phyloP scores from a whole-genome alignment of 2,888 invertebrate genomes.

The Pharmacophagus antenor region DNA sequence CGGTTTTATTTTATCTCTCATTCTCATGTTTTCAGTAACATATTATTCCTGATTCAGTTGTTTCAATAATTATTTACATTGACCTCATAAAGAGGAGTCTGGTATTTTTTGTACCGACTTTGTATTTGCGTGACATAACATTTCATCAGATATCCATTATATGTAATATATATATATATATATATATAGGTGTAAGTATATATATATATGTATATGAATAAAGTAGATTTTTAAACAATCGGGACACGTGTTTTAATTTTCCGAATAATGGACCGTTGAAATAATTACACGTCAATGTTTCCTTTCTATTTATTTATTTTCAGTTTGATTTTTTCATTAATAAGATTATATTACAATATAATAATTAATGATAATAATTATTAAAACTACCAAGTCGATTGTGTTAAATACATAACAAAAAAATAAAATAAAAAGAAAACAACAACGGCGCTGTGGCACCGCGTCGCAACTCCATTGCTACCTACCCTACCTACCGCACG shows the following conservation, averaged over 20 bases:
- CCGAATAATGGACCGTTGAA: slow-evolving; percentile 17
- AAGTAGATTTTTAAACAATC: slow-evolving; percentile 49
- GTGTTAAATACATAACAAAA: slow-evolving; percentile 81
- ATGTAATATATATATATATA: too few species aligned
- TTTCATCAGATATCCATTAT: slow-evolving; percentile 35
- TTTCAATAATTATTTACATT: slow-evolving; percentile 7
- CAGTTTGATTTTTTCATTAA: slow-evolving; percentile 80
- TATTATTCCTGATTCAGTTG: slow-evolving; percentile 6
- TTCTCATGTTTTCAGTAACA: slow-evolving; percentile 1
- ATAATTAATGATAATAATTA: slow-evolving; percentile 80
- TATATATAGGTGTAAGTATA: too few species aligned
- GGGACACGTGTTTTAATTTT: slow-evolving; percentile 38
- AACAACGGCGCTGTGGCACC: slow-evolving; percentile 62
- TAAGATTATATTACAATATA: slow-evolving; percentile 82
- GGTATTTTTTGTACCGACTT: slow-evolving; percentile 22
- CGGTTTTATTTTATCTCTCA: slow-evolving; percentile 13
- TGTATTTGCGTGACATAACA: slow-evolving; percentile 9
- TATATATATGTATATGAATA: too few species aligned
- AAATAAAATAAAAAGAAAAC: slow-evolving; percentile 67
- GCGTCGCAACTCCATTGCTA: slow-evolving; percentile 63
- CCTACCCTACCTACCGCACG: slow-evolving; percentile 55
- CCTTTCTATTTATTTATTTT: slow-evolving; percentile 78
- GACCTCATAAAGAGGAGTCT: slow-evolving; percentile 1
- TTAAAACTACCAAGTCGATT: slow-evolving; percentile 79
- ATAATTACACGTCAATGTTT: slow-evolving; percentile 40